These are phyloP conservation scores for Hypotaenidia okinawae DNA, from an alignment of 2,797 vertebrate species.

Conservation along the genomic window DNA sequence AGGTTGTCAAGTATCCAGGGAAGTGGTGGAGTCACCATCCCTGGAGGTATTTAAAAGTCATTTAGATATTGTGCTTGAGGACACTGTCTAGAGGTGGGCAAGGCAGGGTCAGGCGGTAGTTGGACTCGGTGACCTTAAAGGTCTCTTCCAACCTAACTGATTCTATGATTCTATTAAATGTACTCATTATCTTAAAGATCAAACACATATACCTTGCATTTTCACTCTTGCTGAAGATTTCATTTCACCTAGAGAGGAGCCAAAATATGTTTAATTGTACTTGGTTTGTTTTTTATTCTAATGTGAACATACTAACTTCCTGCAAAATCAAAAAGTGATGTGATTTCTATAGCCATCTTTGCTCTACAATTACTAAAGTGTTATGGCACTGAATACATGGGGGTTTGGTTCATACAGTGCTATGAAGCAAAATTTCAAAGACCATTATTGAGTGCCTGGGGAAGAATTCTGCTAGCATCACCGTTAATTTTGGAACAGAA, in stretches of 20 bases:
- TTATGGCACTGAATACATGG: not conserved
- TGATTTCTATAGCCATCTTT: not conserved
- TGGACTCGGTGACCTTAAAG: no score
- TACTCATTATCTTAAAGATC: not conserved
- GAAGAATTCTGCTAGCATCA: not conserved
- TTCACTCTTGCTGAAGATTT: not conserved
- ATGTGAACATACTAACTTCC: not conserved
- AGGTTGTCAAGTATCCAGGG: no score
- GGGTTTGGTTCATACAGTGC: not conserved
- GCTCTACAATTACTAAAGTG: not conserved
- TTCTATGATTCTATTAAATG: not conserved
- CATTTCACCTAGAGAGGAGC: not conserved
- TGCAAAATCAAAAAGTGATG: not conserved
- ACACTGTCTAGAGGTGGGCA: no score
- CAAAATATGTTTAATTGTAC: not conserved
- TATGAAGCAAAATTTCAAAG: not conserved
- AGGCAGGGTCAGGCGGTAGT: no score
- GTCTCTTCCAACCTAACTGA: no score
- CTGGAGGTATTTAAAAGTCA: no score
- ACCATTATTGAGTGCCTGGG: not conserved
- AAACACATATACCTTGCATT: not conserved
- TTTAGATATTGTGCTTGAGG: no score
- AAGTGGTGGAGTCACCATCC: no score
- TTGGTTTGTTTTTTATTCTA: not conserved
- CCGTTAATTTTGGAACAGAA: not conserved